These are phyloP conservation scores for Lagodon rhomboides DNA, from an alignment of 2,797 vertebrate species.

Conservation along the genomic window DNA sequence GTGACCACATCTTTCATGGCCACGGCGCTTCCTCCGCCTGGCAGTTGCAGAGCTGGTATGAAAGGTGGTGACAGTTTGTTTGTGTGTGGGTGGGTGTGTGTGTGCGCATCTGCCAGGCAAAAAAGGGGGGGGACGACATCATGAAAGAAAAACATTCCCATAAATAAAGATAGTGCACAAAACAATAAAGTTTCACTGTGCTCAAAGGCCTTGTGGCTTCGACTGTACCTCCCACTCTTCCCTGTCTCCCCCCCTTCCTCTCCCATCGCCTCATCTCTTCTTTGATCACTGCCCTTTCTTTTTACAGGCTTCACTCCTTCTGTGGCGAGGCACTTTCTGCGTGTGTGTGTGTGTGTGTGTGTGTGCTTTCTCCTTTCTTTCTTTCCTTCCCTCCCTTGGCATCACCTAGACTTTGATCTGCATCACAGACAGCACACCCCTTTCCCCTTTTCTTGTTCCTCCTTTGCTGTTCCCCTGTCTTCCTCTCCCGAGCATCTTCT, in stretches of 20 bases:
- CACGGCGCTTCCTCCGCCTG: constrained; percentile 24
- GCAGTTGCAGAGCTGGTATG: constrained; percentile 54
- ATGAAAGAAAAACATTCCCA: constrained; percentile 63
- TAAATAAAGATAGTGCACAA: constrained; percentile 59
- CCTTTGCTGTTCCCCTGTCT: constrained; percentile 45
- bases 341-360: constrained; percentile 13
- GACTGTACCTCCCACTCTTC: constrained; percentile 59
- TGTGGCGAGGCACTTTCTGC: constrained; percentile 32
- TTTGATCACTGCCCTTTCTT: constrained; percentile 83
- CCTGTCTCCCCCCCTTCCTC: constrained; percentile 46
- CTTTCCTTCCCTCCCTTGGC: constrained; percentile 63
- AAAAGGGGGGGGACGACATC: constrained; percentile 40
- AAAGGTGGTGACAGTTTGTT: constrained; percentile 57
- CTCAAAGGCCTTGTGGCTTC: constrained; percentile 54
- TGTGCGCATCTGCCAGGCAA: constrained; percentile 36
- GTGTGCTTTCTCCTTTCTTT: constrained; percentile 58
- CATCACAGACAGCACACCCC: constrained; percentile 66
- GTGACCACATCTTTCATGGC: constrained; percentile 54
- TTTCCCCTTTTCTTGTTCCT: constrained; percentile 57
- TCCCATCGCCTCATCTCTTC: constrained; percentile 67
- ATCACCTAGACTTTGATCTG: constrained; percentile 79
- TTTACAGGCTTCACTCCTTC: constrained; percentile 64
- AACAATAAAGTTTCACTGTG: constrained; percentile 61
- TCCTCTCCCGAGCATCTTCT: constrained; percentile 41
- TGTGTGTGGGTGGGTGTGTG: constrained; percentile 49